phyloP scores from a whole-genome alignment of 2,797 vertebrate genomes.

The Bufotes viridis region DNA sequence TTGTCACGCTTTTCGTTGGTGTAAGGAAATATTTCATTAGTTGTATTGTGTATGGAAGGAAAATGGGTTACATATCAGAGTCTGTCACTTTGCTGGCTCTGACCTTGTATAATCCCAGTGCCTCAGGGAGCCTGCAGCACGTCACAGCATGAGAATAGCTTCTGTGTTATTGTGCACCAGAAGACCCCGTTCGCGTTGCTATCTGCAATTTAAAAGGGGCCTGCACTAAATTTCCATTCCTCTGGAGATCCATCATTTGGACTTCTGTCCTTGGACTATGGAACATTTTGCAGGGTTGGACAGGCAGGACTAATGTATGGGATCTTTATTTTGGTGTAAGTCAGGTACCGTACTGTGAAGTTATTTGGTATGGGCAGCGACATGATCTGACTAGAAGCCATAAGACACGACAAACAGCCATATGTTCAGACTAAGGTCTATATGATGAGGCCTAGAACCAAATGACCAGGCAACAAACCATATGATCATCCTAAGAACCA shows the following conservation, averaged over 20 bases:
- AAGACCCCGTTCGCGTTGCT: not conserved
- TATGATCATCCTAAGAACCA: no score
- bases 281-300: no score
- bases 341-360: no score
- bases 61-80: constrained; percentile 20
- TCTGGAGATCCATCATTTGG: not conserved
- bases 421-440: no score
- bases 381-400: no score
- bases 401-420: no score
- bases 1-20: not conserved
- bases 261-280: no score
- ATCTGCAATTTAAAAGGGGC: not conserved
- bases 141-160: constrained; percentile 17
- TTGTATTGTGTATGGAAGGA: constrained; percentile 33
- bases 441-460: no score
- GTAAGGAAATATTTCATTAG: constrained; percentile 18
- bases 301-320: no score
- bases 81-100: constrained; percentile 21
- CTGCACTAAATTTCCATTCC: not conserved
- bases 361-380: no score
- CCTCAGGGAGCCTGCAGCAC: constrained; percentile 21
- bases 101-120: constrained; percentile 51
- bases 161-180: constrained; percentile 12
- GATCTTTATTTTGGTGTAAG: no score
- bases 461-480: no score